These are phyloP conservation scores for Serranus cabrilla DNA, from an alignment of 2,797 vertebrate species.

Conservation along the genomic window DNA sequence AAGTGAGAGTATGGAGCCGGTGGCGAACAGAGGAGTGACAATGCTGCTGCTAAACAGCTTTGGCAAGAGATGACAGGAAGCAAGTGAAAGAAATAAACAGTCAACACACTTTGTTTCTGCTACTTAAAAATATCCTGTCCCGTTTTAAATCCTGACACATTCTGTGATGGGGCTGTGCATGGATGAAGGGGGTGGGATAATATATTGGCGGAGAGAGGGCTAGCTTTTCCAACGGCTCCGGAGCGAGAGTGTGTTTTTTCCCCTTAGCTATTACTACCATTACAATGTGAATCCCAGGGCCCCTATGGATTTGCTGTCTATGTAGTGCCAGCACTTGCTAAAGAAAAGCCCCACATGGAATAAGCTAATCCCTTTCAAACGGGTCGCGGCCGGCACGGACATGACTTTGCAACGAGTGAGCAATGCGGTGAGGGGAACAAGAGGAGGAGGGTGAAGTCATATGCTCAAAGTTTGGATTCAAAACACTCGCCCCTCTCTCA, in stretches of 20 bases:
- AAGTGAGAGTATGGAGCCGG: slow-evolving; percentile 71
- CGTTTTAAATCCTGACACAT: slow-evolving; percentile 81
- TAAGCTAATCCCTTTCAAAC: slow-evolving; percentile 81
- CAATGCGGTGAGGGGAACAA: slow-evolving; percentile 31
- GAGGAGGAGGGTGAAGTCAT: slow-evolving; percentile 74
- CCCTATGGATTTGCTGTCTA: slow-evolving; percentile 77
- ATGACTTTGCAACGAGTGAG: slow-evolving; percentile 78
- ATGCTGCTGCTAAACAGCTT: slow-evolving; percentile 83
- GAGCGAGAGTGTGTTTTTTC: slow-evolving; percentile 41
- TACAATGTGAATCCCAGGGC: slow-evolving; percentile 81
- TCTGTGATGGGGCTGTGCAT: slow-evolving; percentile 70
- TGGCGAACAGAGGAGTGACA: slow-evolving; percentile 80
- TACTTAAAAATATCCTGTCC: slow-evolving; percentile 86
- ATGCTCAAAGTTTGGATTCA: slow-evolving; percentile 81
- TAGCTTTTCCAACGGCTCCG: slow-evolving; percentile 65
- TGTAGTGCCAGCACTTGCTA: slow-evolving; percentile 78
- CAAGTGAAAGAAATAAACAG: slow-evolving; percentile 83
- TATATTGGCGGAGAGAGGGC: slow-evolving; percentile 60
- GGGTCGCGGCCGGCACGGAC: slow-evolving; percentile 78
- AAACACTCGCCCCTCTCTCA: slow-evolving; percentile 72
- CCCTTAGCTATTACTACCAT: slow-evolving; percentile 79
- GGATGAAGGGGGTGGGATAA: slow-evolving; percentile 69
- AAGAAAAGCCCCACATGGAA: slow-evolving; percentile 82
- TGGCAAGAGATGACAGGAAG: slow-evolving; percentile 86
- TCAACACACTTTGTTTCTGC: slow-evolving; percentile 82